These are phyloP conservation scores for Chlorodrepanis virens DNA, from an alignment of 2,113 vertebrate genomes.

Conservation along the genomic window DNA sequence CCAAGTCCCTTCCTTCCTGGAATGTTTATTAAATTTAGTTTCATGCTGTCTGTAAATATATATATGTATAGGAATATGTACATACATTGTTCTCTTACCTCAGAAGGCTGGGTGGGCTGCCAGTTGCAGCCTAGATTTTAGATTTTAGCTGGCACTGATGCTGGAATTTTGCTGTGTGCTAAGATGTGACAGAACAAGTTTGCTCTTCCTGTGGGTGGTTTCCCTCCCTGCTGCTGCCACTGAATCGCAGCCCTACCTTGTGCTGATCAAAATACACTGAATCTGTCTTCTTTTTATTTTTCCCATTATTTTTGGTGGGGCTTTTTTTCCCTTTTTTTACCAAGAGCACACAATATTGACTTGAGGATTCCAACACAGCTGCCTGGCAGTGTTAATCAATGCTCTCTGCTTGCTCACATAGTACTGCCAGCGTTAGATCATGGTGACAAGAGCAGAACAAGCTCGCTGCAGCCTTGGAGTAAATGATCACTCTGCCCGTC, in stretches of 20 bases:
- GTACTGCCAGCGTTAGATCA: neutral
- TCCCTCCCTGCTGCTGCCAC: neutral
- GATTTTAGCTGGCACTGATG: neutral
- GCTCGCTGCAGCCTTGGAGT: neutral
- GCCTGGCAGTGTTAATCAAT: conserved; percentile 9
- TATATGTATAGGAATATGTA: neutral
- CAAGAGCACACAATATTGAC: neutral
- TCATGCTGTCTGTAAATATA: neutral
- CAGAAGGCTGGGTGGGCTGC: neutral
- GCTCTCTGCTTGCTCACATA: neutral
- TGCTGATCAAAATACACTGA: neutral
- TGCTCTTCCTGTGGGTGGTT: neutral
- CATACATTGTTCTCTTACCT: neutral
- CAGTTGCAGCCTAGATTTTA: neutral
- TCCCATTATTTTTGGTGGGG: neutral
- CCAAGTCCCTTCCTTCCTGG: conserved; percentile 45
- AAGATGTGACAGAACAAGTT: neutral
- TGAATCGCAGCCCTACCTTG: neutral
- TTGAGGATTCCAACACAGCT: neutral
- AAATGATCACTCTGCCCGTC: neutral
- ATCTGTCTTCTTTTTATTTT: neutral
- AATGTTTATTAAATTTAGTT: conserved; percentile 52
- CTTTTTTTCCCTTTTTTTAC: neutral
- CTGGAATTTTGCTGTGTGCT: neutral
- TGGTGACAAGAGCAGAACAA: conserved; percentile 3